Evolutionary conservation across 2,888 invertebrate genomes (phyloP), one percentile per base, ranked within the genome.

Genomic region (Ptychoptera contaminata): DNA sequence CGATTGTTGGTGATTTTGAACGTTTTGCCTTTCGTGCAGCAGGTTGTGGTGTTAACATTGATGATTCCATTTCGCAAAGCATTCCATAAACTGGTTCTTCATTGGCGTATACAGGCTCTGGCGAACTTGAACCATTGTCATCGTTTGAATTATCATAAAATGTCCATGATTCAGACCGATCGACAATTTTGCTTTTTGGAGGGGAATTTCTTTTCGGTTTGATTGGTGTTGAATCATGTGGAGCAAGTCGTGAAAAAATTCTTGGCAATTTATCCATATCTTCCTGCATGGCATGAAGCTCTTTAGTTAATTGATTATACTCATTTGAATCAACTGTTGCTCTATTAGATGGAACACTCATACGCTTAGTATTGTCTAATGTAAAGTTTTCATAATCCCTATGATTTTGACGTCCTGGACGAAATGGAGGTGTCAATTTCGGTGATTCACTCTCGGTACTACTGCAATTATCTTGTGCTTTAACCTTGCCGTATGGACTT

Each of bases 161-260:
- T 45, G 58, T 55, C 65, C 65, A 65, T 1, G 66, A 65, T 5
- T 62, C 59, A 49, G 63, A 63, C 29, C 63, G 59, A 40, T 62
- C 62, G 2, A 63, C 59, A n/a, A 61, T 30, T 15, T 23, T 23
- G 7, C 23, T 23, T 23, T 23, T 23, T 5, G 23, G 23, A 23
- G 42, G 40, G 1, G 39, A 42, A 11, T 34, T 42, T 8, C 23
- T 23, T 35, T 42, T 30, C 6, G 42, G 34, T 10, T 15, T 32
- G 14, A 45, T 56, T 0, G 59, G 58, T 0, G 56, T 55, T 8
- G 32, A 32, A n/a, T 42, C 35, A 16, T 32, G 10, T 8, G 46
- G 36, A 9, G 41, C 40, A 15, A 45, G 43, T 8, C 43, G 43
- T 1, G 43, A 38, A 32, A 47, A 41, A 9, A 47, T 37, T 34